Percentiles rank a stretch among this genome's conserved stretches.
Evolutionary conservation across 2,113 vertebrate genomes (phyloP).

Genomic region (Miniopterus natalensis): DNA sequence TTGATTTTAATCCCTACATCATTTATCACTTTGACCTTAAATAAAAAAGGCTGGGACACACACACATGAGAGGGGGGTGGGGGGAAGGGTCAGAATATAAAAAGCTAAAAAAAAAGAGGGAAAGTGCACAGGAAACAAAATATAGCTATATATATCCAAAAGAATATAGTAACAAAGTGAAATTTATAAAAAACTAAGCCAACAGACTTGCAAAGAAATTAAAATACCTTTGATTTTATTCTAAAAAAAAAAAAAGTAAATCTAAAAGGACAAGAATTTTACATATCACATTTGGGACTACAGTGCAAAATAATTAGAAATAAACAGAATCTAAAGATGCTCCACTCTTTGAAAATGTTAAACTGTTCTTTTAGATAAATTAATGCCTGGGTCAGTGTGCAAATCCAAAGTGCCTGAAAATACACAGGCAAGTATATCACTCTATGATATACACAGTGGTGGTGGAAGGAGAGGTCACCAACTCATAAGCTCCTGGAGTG

Average conservation of each 20-base stretch:
- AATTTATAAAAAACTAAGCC: neutral
- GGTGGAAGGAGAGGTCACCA: neutral
- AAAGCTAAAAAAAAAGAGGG: neutral
- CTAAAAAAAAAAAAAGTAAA: neutral
- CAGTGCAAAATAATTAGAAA: neutral
- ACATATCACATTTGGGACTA: neutral
- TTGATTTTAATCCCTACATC: constrained; percentile 59
- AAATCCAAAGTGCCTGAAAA: neutral
- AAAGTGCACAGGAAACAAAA: neutral
- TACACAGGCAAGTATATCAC: neutral
- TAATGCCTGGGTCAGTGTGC: neutral
- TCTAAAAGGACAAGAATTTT: neutral
- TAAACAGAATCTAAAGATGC: neutral
- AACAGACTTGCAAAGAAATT: neutral
- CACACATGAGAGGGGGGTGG: no score
- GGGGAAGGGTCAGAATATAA: neutral
- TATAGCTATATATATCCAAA: neutral
- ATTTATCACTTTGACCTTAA: constrained; percentile 71
- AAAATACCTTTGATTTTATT: neutral
- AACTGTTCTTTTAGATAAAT: neutral
- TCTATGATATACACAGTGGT: no score
- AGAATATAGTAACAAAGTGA: neutral
- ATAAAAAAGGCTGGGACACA: constrained; percentile 75
- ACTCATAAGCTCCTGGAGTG: neutral
- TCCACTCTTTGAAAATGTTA: neutral